Percentiles rank a stretch among this genome's conserved stretches.
Evolutionary conservation across 2,113 vertebrate species (phyloP).

Genomic region (Hippocampus zosterae): DNA sequence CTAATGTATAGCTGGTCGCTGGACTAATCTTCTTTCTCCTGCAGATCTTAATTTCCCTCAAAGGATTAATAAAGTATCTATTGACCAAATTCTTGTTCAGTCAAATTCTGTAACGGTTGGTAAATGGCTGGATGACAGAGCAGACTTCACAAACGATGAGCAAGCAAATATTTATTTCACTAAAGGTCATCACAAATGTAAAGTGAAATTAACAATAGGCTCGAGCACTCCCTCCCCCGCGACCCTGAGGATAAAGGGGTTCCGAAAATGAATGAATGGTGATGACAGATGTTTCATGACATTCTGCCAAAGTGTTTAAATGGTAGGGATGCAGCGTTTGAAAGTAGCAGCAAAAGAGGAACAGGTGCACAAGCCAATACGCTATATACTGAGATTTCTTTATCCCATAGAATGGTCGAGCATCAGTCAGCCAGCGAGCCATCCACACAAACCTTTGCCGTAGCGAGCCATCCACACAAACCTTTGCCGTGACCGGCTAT

Average conservation of each 20-base stretch:
- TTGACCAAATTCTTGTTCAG: background rate
- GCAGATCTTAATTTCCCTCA: background rate
- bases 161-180: background rate
- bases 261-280: too few relatives aligned
- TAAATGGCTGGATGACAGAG: background rate
- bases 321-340: background rate
- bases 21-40: background rate
- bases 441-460: constrained; percentile 58
- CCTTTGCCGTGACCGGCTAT: constrained; percentile 82
- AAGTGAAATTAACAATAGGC: too few relatives aligned
- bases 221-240: too few relatives aligned
- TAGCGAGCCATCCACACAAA: constrained; percentile 4
- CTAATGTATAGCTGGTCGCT: background rate
- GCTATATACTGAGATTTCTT: background rate
- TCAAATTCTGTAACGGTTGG: background rate
- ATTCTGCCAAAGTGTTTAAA: too few relatives aligned
- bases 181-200: too few relatives aligned
- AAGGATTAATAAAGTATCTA: background rate
- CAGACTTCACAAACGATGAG: background rate
- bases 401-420: constrained; percentile 33
- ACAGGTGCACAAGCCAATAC: background rate
- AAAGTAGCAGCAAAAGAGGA: background rate
- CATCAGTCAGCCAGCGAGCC: constrained; percentile 2
- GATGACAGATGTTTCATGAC: too few relatives aligned
- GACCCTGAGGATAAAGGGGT: too few relatives aligned